Evolutionary conservation across 2,113 vertebrate species (phyloP), one percentile per base, ranked within the genome.

Genomic region (Proterorhinus semilunaris): DNA sequence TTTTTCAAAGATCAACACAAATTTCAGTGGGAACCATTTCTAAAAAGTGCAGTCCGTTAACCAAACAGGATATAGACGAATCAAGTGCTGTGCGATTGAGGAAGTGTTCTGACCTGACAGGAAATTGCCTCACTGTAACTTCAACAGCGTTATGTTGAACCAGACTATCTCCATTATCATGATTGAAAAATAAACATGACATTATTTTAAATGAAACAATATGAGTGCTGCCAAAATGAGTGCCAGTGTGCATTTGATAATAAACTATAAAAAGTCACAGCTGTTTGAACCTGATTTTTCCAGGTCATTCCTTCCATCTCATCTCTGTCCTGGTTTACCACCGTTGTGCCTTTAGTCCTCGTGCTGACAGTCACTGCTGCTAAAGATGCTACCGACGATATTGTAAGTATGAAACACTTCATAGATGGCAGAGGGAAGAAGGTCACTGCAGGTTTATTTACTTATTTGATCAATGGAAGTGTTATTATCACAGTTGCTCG

Each of bases 301-400:
- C 88, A 98, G 96, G 45, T 97, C 76, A 95, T 98, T 86, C 96
- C 96, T 53, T 88, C 95, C 81, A 94, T 98, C 78, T 96, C 96
- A 11, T 96, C 96, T 0, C 91, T 98, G 83, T 89, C 94, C 21
- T 98, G 96, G 95, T 96, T 95, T 82, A 97, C 96, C 69, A 98
- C 95, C 0, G 95, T 97, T 15, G 89, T 95, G 45, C 96, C 96
- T 6, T 84, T 98, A 44, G 79, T 95, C 49, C 85, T 98, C 71
- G 96, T 98, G 81, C 85, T 98, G 59, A 66, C 93, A 0, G 92
- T 97, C 68, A 96, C 96, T 0, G 95, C 94, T 15, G 94, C 93
- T 72, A 98, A 98, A 82, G 96, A 98, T 78, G 96, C 94, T 77
- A 93, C 90, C 0, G 96, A 98, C 6, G 96, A 98, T 48, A 81